Percentiles rank a stretch among this genome's conserved stretches.
Conservation (phyloP, 2,113 vertebrate genomes). For the Tapirus terrestris region DNA sequence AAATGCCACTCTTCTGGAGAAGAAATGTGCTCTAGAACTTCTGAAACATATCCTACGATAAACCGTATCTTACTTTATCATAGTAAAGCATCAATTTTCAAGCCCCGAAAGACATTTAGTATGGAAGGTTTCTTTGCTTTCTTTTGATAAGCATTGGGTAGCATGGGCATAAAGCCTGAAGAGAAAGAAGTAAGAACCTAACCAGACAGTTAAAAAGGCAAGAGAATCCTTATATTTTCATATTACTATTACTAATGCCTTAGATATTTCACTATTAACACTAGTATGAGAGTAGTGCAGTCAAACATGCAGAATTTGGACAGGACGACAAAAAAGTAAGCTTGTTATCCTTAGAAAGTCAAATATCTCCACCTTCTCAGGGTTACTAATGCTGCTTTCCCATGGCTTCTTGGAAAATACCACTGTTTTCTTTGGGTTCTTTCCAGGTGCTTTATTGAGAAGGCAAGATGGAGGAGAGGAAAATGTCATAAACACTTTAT, state of each 20-base stretch:
- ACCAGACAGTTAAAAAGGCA: background rate
- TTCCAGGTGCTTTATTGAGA: conserved; percentile 48
- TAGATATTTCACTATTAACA: background rate
- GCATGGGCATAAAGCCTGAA: background rate
- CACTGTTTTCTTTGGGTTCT: conserved; percentile 31
- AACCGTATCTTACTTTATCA: background rate
- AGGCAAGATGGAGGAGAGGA: background rate
- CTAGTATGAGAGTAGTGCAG: background rate
- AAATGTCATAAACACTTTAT: background rate
- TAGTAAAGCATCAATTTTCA: background rate
- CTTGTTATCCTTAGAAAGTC: background rate
- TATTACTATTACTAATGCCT: background rate
- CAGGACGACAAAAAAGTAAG: background rate
- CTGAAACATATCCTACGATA: background rate
- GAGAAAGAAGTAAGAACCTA: conserved; percentile 7
- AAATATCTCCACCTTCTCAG: conserved; percentile 16
- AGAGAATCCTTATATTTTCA: background rate
- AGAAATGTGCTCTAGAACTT: background rate
- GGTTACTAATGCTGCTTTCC: conserved; percentile 32
- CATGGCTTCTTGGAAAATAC: conserved; percentile 50
- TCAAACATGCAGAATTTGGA: conserved; percentile 10
- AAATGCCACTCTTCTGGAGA: conserved; percentile 41
- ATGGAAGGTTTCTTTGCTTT: background rate
- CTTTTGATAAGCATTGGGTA: conserved; percentile 3
- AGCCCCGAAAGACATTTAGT: background rate